Evolutionary conservation across 2,113 vertebrate genomes (phyloP).

Genomic region (Herpailurus yagouaroundi): DNA sequence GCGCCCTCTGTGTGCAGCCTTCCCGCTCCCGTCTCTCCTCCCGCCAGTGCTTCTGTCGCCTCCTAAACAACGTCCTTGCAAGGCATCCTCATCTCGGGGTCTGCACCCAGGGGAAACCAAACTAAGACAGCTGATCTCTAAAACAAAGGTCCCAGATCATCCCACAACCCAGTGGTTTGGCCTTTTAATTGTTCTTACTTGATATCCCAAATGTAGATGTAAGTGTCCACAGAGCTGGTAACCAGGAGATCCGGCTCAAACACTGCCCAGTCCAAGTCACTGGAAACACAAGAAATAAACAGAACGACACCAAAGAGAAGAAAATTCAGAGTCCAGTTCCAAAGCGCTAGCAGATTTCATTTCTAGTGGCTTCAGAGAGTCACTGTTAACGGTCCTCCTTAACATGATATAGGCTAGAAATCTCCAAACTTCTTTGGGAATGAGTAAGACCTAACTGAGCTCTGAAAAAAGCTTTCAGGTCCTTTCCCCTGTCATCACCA

Average conservation of each 20-base stretch:
- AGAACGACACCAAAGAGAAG: not conserved
- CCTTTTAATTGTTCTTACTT: constrained; percentile 87
- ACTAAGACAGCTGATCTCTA: not conserved
- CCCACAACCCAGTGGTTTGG: not conserved
- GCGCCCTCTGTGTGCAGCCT: not conserved
- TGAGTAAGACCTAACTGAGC: constrained; percentile 64
- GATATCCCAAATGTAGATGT: constrained; percentile 99
- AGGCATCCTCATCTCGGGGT: not conserved
- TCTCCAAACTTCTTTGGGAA: not conserved
- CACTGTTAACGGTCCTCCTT: not conserved
- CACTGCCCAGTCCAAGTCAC: constrained; percentile 98
- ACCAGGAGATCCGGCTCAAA: constrained; percentile 96
- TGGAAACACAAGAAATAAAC: constrained; percentile 78
- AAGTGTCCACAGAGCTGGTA: constrained; percentile 98
- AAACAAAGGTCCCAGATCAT: not conserved
- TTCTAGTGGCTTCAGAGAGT: not conserved
- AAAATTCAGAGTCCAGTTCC: not conserved
- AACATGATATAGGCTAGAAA: not conserved
- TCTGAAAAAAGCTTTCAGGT: constrained; percentile 63
- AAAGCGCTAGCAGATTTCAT: not conserved
- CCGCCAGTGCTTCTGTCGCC: not conserved
- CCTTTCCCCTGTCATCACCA: not conserved
- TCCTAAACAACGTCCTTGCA: not conserved
- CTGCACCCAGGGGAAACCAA: not conserved
- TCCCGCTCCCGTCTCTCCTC: not conserved